Evolutionary conservation across 1,140 invertebrate species (phyloP).

Genomic region (Drosophila azteca): DNA sequence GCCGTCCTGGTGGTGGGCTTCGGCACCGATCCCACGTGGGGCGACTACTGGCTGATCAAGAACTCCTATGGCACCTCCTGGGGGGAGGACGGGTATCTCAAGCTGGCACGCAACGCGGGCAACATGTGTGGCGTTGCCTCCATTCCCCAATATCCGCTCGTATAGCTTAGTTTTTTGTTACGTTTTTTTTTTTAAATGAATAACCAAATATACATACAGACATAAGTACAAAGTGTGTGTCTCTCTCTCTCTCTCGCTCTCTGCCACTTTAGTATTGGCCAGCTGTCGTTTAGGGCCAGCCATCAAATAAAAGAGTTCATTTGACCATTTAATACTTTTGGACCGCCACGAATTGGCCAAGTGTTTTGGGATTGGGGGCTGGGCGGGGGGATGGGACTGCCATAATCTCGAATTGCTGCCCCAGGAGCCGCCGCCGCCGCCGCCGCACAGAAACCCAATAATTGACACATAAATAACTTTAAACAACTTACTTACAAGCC

Average conservation of each 20-base stretch:
- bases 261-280: too few relatives aligned
- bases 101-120: conserved; percentile 85
- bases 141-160: conserved; percentile 27
- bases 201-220: too few relatives aligned
- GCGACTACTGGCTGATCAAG: conserved; percentile 89
- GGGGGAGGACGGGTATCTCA: conserved; percentile 87
- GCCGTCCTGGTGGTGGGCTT: conserved; percentile 91
- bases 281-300: too few relatives aligned
- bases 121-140: conserved; percentile 46
- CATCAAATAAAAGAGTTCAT: too few relatives aligned
- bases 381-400: too few relatives aligned
- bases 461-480: conserved; percentile 70
- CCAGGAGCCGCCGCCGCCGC: too few relatives aligned
- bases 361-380: too few relatives aligned
- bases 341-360: too few relatives aligned
- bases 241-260: too few relatives aligned
- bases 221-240: too few relatives aligned
- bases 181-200: too few relatives aligned
- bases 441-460: conserved; percentile 36
- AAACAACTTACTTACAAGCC: conserved; percentile 54
- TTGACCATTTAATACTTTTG: not conserved
- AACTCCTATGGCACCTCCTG: conserved; percentile 86
- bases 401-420: conserved; percentile 2
- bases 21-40: conserved; percentile 58
- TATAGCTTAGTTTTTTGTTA: not conserved